A percentile compares a stretch with the other conserved stretches of the same genome.
phyloP scores from a whole-genome alignment of 1,140 invertebrate species.

The Elymnias hypermnestra region DNA sequence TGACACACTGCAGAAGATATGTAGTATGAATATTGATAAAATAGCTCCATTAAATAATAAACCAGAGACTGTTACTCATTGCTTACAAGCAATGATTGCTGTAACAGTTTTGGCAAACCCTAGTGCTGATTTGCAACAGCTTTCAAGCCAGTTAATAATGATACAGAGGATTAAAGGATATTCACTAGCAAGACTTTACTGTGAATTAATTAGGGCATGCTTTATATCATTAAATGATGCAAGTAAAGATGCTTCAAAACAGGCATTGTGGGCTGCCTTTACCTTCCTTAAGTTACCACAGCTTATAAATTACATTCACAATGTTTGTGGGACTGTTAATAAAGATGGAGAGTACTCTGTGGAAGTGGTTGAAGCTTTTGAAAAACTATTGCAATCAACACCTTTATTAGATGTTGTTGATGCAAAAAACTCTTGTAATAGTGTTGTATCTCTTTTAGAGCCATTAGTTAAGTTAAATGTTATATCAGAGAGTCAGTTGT shows the following conservation, averaged over 20 bases:
- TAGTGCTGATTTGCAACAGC: slow-evolving; percentile 84
- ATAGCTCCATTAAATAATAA: slow-evolving; percentile 76
- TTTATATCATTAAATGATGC: slow-evolving; percentile 91
- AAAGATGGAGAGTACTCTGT: slow-evolving; percentile 81
- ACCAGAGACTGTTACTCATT: slow-evolving; percentile 83
- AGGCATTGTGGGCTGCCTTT: slow-evolving; percentile 95
- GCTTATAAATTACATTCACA: slow-evolving; percentile 84
- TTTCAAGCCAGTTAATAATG: slow-evolving; percentile 88
- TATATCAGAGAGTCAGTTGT: slow-evolving; percentile 86
- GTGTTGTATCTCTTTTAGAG: slow-evolving; percentile 87
- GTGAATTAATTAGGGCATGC: slow-evolving; percentile 92
- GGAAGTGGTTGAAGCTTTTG: slow-evolving; percentile 88
- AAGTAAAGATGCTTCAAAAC: slow-evolving; percentile 82
- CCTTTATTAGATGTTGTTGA: slow-evolving; percentile 93
- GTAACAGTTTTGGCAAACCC: slow-evolving; percentile 86
- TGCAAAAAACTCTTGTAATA: slow-evolving; percentile 91
- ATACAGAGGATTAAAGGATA: slow-evolving; percentile 89
- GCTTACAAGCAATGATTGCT: slow-evolving; percentile 84
- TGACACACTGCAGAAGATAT: slow-evolving; percentile 79
- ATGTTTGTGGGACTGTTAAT: slow-evolving; percentile 69
- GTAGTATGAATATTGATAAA: slow-evolving; percentile 79
- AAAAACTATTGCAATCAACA: slow-evolving; percentile 87
- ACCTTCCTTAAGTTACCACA: slow-evolving; percentile 93
- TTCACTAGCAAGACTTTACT: slow-evolving; percentile 84
- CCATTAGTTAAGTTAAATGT: slow-evolving; percentile 88